These are phyloP conservation scores for Propithecus deckenii DNA, from an alignment of 2,797 vertebrate species.

Conservation along the genomic window DNA sequence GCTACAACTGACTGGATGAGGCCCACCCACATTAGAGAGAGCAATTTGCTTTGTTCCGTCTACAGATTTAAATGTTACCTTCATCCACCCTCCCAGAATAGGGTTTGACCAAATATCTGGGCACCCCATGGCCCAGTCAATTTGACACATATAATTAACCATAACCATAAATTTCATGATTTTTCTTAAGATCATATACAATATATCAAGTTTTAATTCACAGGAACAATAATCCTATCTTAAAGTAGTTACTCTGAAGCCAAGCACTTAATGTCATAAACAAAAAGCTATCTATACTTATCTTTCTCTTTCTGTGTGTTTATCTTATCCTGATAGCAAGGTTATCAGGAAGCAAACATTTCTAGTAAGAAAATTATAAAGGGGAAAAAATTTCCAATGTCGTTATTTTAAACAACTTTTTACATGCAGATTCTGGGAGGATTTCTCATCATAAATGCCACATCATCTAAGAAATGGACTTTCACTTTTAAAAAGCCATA, in stretches of 20 bases:
- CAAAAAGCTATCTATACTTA: not conserved
- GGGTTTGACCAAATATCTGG: not conserved
- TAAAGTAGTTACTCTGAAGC: not conserved
- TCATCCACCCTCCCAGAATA: not conserved
- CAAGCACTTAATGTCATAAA: not conserved
- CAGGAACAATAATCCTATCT: not conserved
- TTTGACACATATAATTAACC: not conserved
- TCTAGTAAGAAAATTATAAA: not conserved
- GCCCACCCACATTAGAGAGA: not conserved
- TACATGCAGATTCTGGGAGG: not conserved
- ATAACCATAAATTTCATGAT: not conserved
- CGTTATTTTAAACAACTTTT: not conserved
- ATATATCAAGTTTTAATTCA: not conserved
- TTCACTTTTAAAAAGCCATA: not conserved
- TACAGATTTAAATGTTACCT: not conserved
- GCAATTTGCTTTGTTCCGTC: not conserved
- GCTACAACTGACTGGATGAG: not conserved
- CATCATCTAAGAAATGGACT: not conserved
- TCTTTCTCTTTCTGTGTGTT: not conserved
- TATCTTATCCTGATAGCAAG: not conserved
- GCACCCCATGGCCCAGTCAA: not conserved
- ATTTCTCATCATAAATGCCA: not conserved
- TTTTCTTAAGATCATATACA: not conserved
- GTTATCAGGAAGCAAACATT: not conserved
- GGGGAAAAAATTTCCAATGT: not conserved